A percentile compares a stretch with the other conserved stretches of the same genome.
These are phyloP conservation scores for Otolemur crassicaudatus DNA, from an alignment of 2,797 vertebrate genomes.

Conservation along the genomic window DNA sequence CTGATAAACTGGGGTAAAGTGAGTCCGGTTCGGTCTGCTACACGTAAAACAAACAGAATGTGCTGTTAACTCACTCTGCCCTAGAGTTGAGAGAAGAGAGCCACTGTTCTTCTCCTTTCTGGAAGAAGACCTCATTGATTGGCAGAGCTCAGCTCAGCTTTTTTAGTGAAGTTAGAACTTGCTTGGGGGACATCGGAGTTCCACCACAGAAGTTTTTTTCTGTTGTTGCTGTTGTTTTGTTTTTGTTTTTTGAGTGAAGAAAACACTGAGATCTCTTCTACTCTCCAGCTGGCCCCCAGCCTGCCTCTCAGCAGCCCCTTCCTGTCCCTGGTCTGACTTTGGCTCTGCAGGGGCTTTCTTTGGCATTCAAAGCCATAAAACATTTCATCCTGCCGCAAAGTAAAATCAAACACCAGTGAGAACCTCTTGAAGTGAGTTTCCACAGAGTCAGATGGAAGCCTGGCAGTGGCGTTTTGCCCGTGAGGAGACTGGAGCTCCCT, in stretches of 20 bases:
- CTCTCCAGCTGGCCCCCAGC: neutral
- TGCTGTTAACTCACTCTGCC: neutral
- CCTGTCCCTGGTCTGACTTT: neutral
- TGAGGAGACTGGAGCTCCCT: neutral
- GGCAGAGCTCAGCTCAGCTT: slow-evolving; percentile 23
- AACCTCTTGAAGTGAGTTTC: slow-evolving; percentile 39
- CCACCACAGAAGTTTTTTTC: neutral
- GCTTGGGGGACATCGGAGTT: slow-evolving; percentile 30
- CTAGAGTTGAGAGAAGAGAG: neutral
- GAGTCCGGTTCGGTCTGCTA: neutral
- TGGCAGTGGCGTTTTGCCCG: neutral
- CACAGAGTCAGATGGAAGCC: neutral
- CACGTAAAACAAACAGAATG: neutral
- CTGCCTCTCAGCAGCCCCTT: neutral
- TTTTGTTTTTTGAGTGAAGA: slow-evolving; percentile 13
- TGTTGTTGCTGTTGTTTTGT: too few relatives aligned
- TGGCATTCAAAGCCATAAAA: neutral
- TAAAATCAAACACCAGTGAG: neutral
- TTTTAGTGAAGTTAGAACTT: slow-evolving; percentile 47
- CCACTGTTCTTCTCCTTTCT: neutral
- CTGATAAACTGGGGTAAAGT: neutral
- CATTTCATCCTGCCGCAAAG: neutral
- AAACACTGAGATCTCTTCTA: slow-evolving; percentile 40
- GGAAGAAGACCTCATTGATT: neutral
- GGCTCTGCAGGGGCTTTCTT: neutral